Base-by-base conservation (phyloP, 2,888 invertebrate genomes). In the Norana najaformis region DNA sequence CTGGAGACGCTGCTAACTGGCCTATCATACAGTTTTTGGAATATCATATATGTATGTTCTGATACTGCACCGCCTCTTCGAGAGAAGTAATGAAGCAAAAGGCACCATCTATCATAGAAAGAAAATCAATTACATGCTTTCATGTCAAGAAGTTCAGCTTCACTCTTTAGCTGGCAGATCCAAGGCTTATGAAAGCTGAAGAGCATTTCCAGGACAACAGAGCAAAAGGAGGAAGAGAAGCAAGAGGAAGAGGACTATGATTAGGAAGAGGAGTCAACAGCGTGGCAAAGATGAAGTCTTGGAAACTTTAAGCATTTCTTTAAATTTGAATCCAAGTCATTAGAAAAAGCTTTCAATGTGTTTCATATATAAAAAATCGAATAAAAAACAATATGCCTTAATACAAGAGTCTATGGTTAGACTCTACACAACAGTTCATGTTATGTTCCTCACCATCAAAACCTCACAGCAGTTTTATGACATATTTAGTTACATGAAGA, bases 41-140 rank as follows among this genome's bases (percentile, higher is more conserved):
- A 69, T 69, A 69, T 69, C 69, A 69, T 11, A 69, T n/a, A n/a
- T n/a, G n/a, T n/a, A n/a, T n/a, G n/a, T 69, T 69, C 69, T 69
- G 8, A 8, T 69, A 30, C 11, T 69, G 69, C 69, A n/a, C n/a
- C 30, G n/a, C 30, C n/a, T 30, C 69, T 69, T n/a, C 30, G 30
- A n/a, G 30, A 5, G 69, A 69, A n/a, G 69, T 5, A 69, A 69
- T 11, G 69, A 69, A 69, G 69, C 69, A 47, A 13, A 69, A 69
- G 69, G 30, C 69, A 69, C 11, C 69, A 69, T 69, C n/a, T 69
- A 69, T 69, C 69, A 69, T 69, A 69, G 30, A 69, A 30, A 69
- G 69, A 69, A 69, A 69, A 69, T 69, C 69, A 69, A 69, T 69
- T n/a, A 69, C 69, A 69, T 69, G 69, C 69, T n/a, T 69, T 69